phyloP scores from a whole-genome alignment of 2,113 vertebrate genomes.

The Corythoichthys haematopterus region DNA sequence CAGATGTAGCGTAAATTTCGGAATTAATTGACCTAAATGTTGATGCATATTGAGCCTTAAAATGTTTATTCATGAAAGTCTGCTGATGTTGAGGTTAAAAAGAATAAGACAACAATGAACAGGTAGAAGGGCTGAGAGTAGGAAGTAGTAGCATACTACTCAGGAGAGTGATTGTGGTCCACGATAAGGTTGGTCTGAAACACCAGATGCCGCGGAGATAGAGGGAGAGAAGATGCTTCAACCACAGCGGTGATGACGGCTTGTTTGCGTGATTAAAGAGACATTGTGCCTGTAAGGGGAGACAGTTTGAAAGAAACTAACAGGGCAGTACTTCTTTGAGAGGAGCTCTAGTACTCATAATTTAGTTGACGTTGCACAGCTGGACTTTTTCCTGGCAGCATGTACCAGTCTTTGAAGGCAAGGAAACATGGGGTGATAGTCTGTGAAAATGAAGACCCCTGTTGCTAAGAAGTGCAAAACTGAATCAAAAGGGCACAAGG shows the following conservation, averaged over 20 bases:
- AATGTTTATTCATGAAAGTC: neutral
- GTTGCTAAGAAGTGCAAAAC: constrained; percentile 49
- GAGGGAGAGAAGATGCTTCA: constrained; percentile 26
- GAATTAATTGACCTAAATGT: neutral
- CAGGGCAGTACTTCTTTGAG: constrained; percentile 1
- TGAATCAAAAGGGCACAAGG: constrained; percentile 57
- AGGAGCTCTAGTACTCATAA: constrained; percentile 7
- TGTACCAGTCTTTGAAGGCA: constrained; percentile 39
- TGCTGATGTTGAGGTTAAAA: constrained; percentile 63
- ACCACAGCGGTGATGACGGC: neutral
- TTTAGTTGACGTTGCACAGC: constrained; percentile 11
- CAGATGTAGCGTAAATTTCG: neutral
- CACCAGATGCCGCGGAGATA: constrained; percentile 71
- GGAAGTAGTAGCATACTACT: constrained; percentile 80
- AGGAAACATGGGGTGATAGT: constrained; percentile 38
- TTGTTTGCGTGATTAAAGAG: constrained; percentile 15
- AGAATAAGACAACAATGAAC: constrained; percentile 74
- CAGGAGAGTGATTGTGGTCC: constrained; percentile 73
- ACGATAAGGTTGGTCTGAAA: constrained; percentile 78
- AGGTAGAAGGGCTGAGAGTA: constrained; percentile 76
- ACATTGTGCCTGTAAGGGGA: constrained; percentile 1
- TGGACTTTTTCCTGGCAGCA: constrained; percentile 38
- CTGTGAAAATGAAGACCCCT: constrained; percentile 50
- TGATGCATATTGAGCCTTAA: neutral
- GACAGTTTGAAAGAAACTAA: constrained; percentile 8